Evolutionary conservation across 1,140 invertebrate genomes (phyloP).

Genomic region (Aphaenogaster rudis): DNA sequence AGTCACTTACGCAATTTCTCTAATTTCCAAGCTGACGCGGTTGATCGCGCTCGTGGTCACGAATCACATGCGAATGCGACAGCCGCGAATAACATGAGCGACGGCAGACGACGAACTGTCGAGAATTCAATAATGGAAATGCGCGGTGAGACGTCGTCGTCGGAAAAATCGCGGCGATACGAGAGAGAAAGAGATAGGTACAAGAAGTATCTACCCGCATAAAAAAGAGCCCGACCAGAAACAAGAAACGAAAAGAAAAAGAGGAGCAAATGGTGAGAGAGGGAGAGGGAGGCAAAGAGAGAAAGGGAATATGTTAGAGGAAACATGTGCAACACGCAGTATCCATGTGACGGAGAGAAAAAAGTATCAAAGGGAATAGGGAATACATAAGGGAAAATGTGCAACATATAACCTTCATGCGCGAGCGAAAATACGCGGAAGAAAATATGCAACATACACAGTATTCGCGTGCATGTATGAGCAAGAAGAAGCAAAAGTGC

Average conservation of each 20-base stretch:
- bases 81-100: conserved; percentile 64
- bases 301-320: conserved; percentile 9
- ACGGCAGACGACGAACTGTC: conserved; percentile 67
- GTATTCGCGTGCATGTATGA: background rate
- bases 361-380: conserved; percentile 41
- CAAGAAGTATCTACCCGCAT: conserved; percentile 34
- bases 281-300: conserved; percentile 47
- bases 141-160: conserved; percentile 61
- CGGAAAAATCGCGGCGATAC: conserved; percentile 56
- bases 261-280: conserved; percentile 2
- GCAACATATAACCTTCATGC: background rate
- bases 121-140: conserved; percentile 77
- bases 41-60: conserved; percentile 45
- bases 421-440: background rate
- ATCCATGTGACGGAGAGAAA: background rate
- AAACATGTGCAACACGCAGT: background rate
- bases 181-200: conserved; percentile 35
- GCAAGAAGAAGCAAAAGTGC: background rate
- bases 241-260: conserved; percentile 58
- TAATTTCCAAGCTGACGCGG: conserved; percentile 67
- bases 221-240: conserved; percentile 45
- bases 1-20: conserved; percentile 23
- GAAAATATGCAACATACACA: background rate
- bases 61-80: background rate
- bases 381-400: conserved; percentile 41